These are phyloP conservation scores for Psittacula echo DNA, from an alignment of 2,797 vertebrate genomes.

Conservation along the genomic window DNA sequence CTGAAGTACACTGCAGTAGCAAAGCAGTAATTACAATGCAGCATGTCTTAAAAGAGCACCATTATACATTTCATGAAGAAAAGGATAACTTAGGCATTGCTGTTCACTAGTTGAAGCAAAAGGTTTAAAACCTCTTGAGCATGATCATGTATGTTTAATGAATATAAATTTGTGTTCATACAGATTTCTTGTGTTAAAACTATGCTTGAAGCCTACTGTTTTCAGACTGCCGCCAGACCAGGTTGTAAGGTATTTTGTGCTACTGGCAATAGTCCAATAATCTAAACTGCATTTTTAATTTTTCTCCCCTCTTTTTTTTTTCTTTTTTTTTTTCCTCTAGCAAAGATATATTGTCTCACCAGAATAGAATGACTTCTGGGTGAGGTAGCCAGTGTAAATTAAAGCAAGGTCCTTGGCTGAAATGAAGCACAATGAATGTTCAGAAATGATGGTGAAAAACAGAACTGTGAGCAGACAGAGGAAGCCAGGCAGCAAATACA, in stretches of 20 bases:
- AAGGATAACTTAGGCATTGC: constrained; percentile 18
- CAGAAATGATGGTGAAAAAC: background rate
- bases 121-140: constrained; percentile 9
- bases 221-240: background rate
- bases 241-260: background rate
- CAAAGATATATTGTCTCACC: background rate
- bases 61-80: constrained; percentile 32
- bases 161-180: constrained; percentile 11
- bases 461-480: background rate
- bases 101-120: constrained; percentile 26
- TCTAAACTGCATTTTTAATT: constrained; percentile 2
- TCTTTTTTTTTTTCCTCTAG: background rate
- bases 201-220: background rate
- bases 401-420: background rate
- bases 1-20: constrained; percentile 49
- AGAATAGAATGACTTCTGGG: constrained; percentile 29
- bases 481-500: background rate
- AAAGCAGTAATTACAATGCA: constrained; percentile 57
- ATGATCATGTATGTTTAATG: constrained; percentile 7
- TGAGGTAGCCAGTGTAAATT: background rate
- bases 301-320: too few relatives aligned
- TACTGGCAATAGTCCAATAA: background rate
- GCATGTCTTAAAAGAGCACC: constrained; percentile 56
- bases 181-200: background rate
- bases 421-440: background rate